Base-by-base conservation (phyloP, 2,888 invertebrate species). In the Erannis defoliaria region DNA sequence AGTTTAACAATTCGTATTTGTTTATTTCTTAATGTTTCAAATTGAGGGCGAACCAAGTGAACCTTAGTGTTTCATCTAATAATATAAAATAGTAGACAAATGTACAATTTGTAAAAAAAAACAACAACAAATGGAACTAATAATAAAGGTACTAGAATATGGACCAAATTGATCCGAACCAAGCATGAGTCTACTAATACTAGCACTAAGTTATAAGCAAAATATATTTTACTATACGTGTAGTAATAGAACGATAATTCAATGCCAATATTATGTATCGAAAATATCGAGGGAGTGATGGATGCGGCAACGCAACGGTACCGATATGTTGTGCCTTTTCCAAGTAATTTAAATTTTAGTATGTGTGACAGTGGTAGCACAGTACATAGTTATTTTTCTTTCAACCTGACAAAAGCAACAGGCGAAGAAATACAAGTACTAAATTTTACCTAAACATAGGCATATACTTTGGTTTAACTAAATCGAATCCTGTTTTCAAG, bases 401-500 rank as follows among this genome's bases (percentile, higher is more conserved):
- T 56, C 42, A 48, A 48, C 19, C 26, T 57, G 23, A 53, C 62
- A 57, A 61, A 42, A 42, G 55, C 33, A 46, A 51, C 18, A 23
- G 16, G 23, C 35, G 43, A 26, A 23, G 37, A 37, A 16, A 23
- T 29, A 51, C 1, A 43, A 18, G 6, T 31, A 43, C 38, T 45
- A 49, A 42, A 49, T 46, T 70, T 72, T 54, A 60, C 66, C 72
- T 74, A 66, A 59, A 71, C 69, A 70, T 48, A 56, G 18, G 33
- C 29, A 45, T 38, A 71, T 74, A 74, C 18, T 38, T 38, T 49
- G 5, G 12, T n/a, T n/a, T n/a, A n/a, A n/a, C 26, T 26, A 75
- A 82, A 66, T 61, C 80, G 75, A 83, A 88, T 88, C 88, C 88
- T 86, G 86, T 87, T 86, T 84, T 84, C 81, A 88, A 89, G 89